These are phyloP conservation scores for Silurus asotus DNA, from an alignment of 2,113 vertebrate genomes.

Conservation along the genomic window DNA sequence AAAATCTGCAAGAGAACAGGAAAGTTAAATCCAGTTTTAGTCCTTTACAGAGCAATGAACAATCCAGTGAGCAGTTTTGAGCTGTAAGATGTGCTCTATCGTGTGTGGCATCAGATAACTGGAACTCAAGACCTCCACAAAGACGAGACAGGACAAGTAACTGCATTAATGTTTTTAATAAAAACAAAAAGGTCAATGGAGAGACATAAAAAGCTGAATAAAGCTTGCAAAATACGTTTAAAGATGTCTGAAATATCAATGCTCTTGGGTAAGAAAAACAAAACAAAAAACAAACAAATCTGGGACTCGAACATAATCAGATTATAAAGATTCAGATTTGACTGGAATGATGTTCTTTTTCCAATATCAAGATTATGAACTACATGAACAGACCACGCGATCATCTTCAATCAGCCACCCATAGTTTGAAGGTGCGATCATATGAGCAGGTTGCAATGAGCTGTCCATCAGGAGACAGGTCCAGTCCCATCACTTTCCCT, in stretches of 20 bases:
- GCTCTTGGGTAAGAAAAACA: background rate
- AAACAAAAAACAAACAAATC: background rate
- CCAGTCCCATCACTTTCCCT: constrained; percentile 96
- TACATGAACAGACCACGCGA: background rate
- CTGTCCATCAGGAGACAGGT: constrained; percentile 89
- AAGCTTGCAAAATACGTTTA: background rate
- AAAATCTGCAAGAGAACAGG: background rate
- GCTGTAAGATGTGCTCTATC: background rate
- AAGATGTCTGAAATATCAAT: background rate
- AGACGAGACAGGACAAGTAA: background rate
- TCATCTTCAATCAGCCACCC: constrained; percentile 82
- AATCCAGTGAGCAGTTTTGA: background rate
- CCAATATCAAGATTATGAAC: background rate
- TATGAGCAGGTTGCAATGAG: constrained; percentile 96
- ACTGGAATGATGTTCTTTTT: background rate
- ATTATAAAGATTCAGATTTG: background rate
- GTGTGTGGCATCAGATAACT: background rate
- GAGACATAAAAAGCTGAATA: background rate
- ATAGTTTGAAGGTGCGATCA: constrained; percentile 96
- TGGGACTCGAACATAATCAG: background rate
- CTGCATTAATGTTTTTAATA: constrained; percentile 30
- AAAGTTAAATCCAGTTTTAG: background rate
- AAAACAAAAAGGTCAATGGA: constrained; percentile 12
- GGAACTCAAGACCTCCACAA: background rate
- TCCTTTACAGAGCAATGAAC: background rate